These are phyloP conservation scores for Alviniconcha strummeri DNA, from an alignment of 2,888 invertebrate species.

Conservation along the genomic window DNA sequence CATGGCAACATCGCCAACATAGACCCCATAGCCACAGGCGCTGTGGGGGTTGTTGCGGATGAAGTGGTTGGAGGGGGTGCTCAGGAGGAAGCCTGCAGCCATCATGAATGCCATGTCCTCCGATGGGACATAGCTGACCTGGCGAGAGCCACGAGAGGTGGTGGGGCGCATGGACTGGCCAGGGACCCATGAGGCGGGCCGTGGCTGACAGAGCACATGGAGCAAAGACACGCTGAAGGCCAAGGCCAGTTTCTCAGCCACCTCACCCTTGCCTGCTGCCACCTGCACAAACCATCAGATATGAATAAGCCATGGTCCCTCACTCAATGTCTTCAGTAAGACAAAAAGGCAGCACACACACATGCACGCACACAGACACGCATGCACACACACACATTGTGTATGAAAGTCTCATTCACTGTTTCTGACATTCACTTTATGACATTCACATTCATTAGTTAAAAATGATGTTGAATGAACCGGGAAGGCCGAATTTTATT, in stretches of 20 bases:
- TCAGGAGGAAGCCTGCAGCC: conserved; percentile 74
- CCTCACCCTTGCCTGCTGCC: conserved; percentile 47
- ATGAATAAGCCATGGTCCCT: background rate
- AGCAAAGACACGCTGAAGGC: conserved; percentile 75
- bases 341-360: conserved; percentile 2
- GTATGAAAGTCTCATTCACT: no score
- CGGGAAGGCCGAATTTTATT: no score
- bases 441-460: no score
- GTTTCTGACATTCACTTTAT: no score
- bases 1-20: conserved; percentile 37
- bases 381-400: background rate
- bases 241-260: conserved; percentile 74
- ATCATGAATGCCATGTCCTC: conserved; percentile 70
- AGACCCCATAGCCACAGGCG: conserved; percentile 44
- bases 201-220: conserved; percentile 76
- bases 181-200: conserved; percentile 53
- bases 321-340: background rate
- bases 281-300: conserved; percentile 1
- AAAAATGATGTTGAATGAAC: no score
- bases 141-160: conserved; percentile 42
- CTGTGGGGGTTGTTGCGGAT: conserved; percentile 47
- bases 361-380: background rate
- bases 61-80: conserved; percentile 69
- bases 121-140: conserved; percentile 57
- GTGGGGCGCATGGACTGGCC: conserved; percentile 35